Evolutionary conservation across 2,888 invertebrate species (phyloP).

Genomic region (Masnerella sp.): DNA sequence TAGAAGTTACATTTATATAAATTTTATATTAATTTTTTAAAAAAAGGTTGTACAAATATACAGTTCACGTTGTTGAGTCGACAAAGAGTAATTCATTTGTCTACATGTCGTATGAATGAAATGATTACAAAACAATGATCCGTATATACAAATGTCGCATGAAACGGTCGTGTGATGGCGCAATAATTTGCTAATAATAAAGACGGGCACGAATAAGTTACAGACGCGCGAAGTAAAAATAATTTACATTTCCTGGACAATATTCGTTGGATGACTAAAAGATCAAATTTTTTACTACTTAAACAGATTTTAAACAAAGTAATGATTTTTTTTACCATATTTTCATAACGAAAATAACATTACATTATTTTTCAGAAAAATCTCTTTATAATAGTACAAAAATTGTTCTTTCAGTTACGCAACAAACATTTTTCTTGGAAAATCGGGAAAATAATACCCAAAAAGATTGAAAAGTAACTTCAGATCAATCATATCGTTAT

Average conservation of each 20-base stretch:
- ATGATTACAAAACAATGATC: constrained; percentile 48
- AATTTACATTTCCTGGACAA: no score
- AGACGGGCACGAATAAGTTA: constrained; percentile 23
- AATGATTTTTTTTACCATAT: neutral
- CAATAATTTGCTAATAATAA: constrained; percentile 43
- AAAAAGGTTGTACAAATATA: neutral
- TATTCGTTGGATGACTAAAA: no score
- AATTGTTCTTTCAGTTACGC: no score
- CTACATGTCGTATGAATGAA: constrained; percentile 35
- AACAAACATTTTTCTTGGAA: constrained; percentile 16
- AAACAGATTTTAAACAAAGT: no score
- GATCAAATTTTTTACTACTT: no score
- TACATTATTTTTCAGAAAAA: no score
- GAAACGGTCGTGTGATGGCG: constrained; percentile 41
- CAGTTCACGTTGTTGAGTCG: constrained; percentile 14
- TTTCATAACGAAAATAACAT: no score
- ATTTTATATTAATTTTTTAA: neutral
- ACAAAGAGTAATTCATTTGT: constrained; percentile 33
- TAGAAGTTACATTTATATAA: no score
- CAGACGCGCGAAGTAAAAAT: constrained; percentile 39
- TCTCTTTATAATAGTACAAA: no score
- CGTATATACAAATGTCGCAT: constrained; percentile 52
- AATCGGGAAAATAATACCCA: constrained; percentile 12
- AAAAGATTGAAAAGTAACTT: constrained; percentile 2
- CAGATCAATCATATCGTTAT: constrained; percentile 1